Evolutionary conservation across 1,140 invertebrate species (phyloP).

Genomic region (Dreissena rostriformis): DNA sequence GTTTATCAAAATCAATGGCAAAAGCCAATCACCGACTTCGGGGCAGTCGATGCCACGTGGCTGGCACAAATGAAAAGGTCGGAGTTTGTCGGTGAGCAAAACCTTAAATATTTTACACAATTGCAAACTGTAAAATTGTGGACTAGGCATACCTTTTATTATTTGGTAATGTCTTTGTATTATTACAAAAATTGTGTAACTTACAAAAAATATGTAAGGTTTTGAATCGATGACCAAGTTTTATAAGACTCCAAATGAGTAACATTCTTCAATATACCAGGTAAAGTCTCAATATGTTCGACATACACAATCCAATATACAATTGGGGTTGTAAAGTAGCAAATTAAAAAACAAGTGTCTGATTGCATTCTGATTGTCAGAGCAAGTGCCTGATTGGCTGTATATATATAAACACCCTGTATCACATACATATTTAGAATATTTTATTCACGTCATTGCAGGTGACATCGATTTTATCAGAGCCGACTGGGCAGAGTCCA

Average conservation of each 20-base stretch:
- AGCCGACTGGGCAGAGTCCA: conserved; percentile 16
- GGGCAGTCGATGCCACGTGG: background rate
- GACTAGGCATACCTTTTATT: too few relatives aligned
- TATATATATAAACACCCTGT: background rate
- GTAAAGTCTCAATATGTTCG: background rate
- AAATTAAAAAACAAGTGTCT: background rate
- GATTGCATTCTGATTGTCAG: background rate
- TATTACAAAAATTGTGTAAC: too few relatives aligned
- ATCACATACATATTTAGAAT: background rate
- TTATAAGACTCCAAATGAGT: background rate
- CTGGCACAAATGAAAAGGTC: conserved; percentile 18
- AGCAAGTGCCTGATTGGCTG: too few relatives aligned
- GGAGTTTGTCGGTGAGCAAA: conserved; percentile 22
- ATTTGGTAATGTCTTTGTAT: too few relatives aligned
- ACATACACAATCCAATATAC: background rate
- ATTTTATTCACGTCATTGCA: background rate
- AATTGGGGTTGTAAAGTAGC: background rate
- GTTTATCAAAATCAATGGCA: conserved; percentile 27
- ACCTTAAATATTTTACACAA: background rate
- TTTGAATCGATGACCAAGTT: background rate
- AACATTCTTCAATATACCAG: background rate
- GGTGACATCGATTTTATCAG: conserved; percentile 27
- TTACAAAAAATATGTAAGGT: background rate
- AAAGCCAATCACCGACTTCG: conserved; percentile 25
- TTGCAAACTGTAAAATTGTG: too few relatives aligned